Conservation (phyloP, 2,113 vertebrate species). For the Crocuta crocuta region DNA sequence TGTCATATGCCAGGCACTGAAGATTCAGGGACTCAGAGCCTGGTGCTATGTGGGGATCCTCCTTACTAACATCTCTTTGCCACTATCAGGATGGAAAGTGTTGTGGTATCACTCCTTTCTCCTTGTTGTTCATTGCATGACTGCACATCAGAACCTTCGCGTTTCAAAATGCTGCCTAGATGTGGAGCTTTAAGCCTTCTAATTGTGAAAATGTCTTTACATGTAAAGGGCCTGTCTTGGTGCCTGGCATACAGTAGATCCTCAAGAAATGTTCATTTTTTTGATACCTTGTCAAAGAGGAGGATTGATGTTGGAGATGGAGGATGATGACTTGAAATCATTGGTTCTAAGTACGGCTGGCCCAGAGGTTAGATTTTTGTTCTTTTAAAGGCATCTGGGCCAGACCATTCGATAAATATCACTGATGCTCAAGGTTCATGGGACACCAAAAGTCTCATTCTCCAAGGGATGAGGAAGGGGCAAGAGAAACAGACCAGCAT, state of each 20-base stretch:
- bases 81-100: neutral
- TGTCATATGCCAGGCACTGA: neutral
- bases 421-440: neutral
- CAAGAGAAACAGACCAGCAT: conserved; percentile 32
- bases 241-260: neutral
- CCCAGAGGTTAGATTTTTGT: neutral
- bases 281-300: neutral
- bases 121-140: neutral
- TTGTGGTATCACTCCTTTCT: neutral
- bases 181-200: neutral
- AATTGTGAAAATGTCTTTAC: neutral
- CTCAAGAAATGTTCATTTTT: neutral
- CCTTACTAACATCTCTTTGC: neutral
- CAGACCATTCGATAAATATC: neutral
- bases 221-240: neutral
- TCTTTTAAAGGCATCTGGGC: neutral
- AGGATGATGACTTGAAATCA: neutral
- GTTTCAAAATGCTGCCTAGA: neutral
- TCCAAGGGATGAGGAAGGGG: neutral
- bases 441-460: neutral
- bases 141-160: neutral
- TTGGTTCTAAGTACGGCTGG: neutral
- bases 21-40: neutral
- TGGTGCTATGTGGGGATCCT: rapidly evolving
- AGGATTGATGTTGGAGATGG: neutral